phyloP scores from a whole-genome alignment of 2,113 vertebrate genomes.

The Ailurus styani region DNA sequence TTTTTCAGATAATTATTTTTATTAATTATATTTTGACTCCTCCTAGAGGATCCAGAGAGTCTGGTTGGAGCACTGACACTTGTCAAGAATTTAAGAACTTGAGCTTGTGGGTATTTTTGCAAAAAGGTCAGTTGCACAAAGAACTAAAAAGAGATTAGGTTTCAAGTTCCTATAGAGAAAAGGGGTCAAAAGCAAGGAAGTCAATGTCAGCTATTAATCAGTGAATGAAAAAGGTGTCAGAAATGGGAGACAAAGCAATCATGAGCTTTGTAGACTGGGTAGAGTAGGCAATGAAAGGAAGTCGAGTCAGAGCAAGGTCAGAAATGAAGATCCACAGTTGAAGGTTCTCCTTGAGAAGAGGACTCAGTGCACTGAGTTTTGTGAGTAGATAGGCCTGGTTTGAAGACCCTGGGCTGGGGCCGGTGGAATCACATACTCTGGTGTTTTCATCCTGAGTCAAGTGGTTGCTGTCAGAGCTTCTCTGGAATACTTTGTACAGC shows the following conservation, averaged over 20 bases:
- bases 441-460: not conserved
- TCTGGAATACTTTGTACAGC: constrained; percentile 52
- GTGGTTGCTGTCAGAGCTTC: constrained; percentile 46
- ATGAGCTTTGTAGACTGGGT: too few species aligned
- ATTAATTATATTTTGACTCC: not conserved
- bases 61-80: not conserved
- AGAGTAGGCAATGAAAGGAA: too few species aligned
- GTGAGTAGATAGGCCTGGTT: not conserved
- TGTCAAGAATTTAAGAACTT: not conserved
- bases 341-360: not conserved
- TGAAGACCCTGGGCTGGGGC: not conserved
- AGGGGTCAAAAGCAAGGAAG: not conserved
- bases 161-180: not conserved
- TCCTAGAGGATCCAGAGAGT: not conserved
- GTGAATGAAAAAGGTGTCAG: not conserved
- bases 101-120: not conserved
- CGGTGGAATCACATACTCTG: not conserved
- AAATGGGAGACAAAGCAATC: not conserved
- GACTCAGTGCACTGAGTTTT: not conserved
- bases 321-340: not conserved
- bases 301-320: not conserved
- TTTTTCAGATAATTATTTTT: not conserved
- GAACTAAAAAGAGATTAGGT: not conserved
- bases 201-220: not conserved
- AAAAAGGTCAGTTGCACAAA: not conserved